A percentile compares a stretch with the other conserved stretches of the same genome.
These are phyloP conservation scores for Heptranchias perlo DNA, from an alignment of 2,113 vertebrate species.

Conservation along the genomic window DNA sequence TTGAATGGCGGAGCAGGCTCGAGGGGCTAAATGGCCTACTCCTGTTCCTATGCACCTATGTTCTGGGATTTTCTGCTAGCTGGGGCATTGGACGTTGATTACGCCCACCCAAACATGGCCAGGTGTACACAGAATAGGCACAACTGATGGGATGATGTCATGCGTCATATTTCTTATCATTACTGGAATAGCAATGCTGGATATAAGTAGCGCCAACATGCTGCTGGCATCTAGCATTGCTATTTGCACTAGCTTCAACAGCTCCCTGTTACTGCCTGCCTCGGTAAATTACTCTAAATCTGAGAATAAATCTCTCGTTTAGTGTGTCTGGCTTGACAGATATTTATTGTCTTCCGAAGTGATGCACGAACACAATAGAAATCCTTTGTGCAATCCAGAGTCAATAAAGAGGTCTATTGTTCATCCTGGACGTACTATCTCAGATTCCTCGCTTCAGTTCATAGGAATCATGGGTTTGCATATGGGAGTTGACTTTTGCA, in stretches of 20 bases:
- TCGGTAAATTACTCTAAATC: no score
- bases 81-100: no score
- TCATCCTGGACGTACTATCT: not conserved
- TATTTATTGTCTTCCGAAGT: not conserved
- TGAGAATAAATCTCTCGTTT: not conserved
- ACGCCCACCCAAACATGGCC: rapidly evolving
- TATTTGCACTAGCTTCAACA: not conserved
- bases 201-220: not conserved
- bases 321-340: not conserved
- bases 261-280: not conserved
- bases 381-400: not conserved
- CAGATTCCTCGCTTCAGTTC: not conserved
- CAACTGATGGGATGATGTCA: no score
- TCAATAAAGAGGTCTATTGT: not conserved
- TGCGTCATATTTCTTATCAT: no score
- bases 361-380: not conserved
- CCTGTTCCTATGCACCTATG: no score
- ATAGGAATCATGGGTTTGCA: not conserved
- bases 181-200: no score
- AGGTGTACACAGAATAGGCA: no score
- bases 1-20: no score
- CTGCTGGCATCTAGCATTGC: not conserved
- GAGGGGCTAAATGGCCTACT: no score
- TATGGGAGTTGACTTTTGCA: not conserved
- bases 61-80: no score